phyloP scores from a whole-genome alignment of 2,797 vertebrate genomes.

The Ispidina lecontei region DNA sequence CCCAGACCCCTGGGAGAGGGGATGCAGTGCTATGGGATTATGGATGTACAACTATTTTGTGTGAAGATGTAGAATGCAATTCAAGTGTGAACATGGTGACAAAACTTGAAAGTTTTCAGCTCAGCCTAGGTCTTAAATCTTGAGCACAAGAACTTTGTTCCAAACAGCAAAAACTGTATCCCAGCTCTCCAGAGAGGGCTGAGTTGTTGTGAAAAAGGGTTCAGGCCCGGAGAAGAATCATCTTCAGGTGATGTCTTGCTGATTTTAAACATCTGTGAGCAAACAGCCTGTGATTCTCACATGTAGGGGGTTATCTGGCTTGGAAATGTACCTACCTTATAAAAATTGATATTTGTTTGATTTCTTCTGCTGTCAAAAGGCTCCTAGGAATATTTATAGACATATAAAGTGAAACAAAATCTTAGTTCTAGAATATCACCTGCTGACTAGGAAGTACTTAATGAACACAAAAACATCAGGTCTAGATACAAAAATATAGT shows the following conservation, averaged over 20 bases:
- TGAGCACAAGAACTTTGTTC: not conserved
- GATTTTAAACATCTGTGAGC: not conserved
- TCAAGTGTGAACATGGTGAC: not conserved
- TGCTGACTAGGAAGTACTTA: not conserved
- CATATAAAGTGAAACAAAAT: not conserved
- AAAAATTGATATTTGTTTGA: not conserved
- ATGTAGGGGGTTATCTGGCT: not conserved
- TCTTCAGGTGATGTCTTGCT: not conserved
- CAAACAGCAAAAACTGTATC: not conserved
- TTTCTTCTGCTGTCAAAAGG: not conserved
- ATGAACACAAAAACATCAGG: not conserved
- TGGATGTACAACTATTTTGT: not conserved
- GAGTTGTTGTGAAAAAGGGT: not conserved
- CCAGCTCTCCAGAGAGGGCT: fast-evolving
- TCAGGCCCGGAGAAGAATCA: not conserved
- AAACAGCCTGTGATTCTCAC: not conserved
- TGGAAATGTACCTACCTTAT: not conserved
- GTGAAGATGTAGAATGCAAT: not conserved
- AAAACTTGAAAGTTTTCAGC: not conserved
- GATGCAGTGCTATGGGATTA: not conserved
- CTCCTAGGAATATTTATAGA: not conserved
- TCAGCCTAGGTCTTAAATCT: not conserved
- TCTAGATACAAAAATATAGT: not conserved
- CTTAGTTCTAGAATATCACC: not conserved
- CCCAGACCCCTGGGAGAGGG: not conserved